Base-by-base conservation (phyloP, 2,797 vertebrate species). In the Pitangus sulphuratus region DNA sequence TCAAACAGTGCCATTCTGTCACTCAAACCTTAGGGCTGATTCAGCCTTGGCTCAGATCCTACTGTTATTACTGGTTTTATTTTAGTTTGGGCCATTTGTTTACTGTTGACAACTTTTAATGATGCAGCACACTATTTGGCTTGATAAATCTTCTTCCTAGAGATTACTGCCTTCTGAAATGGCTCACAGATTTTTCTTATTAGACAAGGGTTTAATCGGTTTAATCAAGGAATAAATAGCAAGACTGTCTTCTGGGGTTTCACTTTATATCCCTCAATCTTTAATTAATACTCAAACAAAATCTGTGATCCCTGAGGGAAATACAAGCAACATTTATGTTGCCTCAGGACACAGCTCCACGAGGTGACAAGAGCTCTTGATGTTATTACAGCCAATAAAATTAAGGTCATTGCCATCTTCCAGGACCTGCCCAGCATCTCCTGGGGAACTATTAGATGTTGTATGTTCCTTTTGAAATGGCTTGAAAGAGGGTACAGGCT, bases 141-240 rank as follows among this genome's bases (percentile, higher is more conserved):
- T 76, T 15, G 42, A 66, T 79, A 82, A 79, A 82, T 70, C 71
- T 64, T 68, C 80, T 53, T 93, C 65, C 62, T 45, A 6, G 62
- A 50, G 85, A 71, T 84, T 65, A 51, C 37, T 74, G 84, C 78
- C 48, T 57, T 53, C 71, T 74, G 81, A 87, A 93, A 82, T 79
- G 58, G 78, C 81, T 92, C 64, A 53, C 58, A 69, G 86, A 79
- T 91, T 93, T 95, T 71, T 84, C 76, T 50, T 92, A 64, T 81
- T 35, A 89, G 90, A 58, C 71, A 87, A 92, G 58, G 26, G 26
- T 82, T 87, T 95, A 84, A 93, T 92, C 9, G 15, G 76, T 95
- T 94, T 94, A 93, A 95, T 95, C 90, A 90, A 84, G 81, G 71
- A 90, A 83, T 93, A 90, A 94, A 92, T 87, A 93, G 71, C 6